A percentile compares a stretch with the other conserved stretches of the same genome.
phyloP scores from a whole-genome alignment of 2,888 invertebrate species.

The Hofmannophila pseudospretella region DNA sequence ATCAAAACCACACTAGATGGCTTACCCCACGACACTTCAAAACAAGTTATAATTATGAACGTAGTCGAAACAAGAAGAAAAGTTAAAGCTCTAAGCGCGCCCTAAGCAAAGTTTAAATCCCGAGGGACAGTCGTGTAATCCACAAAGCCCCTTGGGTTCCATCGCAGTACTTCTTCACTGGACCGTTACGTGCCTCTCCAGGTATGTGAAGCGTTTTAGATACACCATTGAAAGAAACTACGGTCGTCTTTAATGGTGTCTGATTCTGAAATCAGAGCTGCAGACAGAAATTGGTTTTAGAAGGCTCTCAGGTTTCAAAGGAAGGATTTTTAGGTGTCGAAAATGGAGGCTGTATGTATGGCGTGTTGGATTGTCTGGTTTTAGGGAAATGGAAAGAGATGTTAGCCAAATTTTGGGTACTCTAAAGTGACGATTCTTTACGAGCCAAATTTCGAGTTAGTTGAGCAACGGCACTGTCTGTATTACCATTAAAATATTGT shows the following conservation, averaged over 20 bases:
- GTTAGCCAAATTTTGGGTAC: too few relatives aligned
- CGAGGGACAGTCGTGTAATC: slow-evolving; percentile 54
- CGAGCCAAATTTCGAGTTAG: too few relatives aligned
- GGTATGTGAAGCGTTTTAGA: slow-evolving; percentile 8
- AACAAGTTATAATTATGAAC: slow-evolving; percentile 14
- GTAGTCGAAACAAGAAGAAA: slow-evolving; percentile 35
- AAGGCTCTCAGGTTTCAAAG: too few relatives aligned
- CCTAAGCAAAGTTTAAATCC: slow-evolving; percentile 48
- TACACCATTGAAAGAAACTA: not conserved
- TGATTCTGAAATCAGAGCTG: not conserved
- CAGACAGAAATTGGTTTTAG: too few relatives aligned
- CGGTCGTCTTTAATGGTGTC: not conserved
- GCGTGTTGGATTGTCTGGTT: too few relatives aligned
- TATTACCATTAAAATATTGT: too few relatives aligned
- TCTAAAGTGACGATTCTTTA: too few relatives aligned
- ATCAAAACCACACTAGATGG: too few relatives aligned
- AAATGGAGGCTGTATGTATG: too few relatives aligned
- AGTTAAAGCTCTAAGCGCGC: slow-evolving; percentile 29
- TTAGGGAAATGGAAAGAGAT: too few relatives aligned
- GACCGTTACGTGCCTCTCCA: slow-evolving; percentile 14
- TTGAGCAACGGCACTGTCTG: too few relatives aligned
- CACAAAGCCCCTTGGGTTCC: slow-evolving; percentile 49
- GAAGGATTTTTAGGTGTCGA: too few relatives aligned
- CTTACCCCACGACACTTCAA: not conserved
- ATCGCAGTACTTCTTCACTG: slow-evolving; percentile 30